Evolutionary conservation across 1,140 invertebrate genomes (phyloP), one percentile per base, ranked within the genome.

Genomic region (Leptopilina boulardi): DNA sequence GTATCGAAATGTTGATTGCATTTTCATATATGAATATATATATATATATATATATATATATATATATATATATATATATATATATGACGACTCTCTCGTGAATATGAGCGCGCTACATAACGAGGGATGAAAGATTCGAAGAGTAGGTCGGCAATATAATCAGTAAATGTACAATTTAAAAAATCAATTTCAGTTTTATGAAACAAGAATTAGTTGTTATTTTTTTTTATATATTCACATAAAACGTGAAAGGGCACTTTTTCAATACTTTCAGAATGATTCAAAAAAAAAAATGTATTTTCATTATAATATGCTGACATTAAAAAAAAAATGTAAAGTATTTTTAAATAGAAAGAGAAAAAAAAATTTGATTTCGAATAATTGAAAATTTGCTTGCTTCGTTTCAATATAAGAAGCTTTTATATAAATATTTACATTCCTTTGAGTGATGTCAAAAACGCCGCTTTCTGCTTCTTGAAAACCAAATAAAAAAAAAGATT

Each of bases 1-100:
- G 59, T 30, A 66, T 15, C 11, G 59, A 66, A 66, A 66, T 13
- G 59, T 66, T 66, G 59, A 66, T 66, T 66, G 23, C 59, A n/a
- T 66, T 66, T 30, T 66, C 26, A 6, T 9, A 38, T 8, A 38
- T 38, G 34, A 34, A n/a, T n/a, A n/a, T n/a, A n/a, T n/a, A n/a
- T n/a, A n/a, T n/a, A n/a, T n/a, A n/a, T n/a, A n/a, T n/a, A n/a
- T n/a, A n/a, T n/a, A n/a, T n/a, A n/a, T n/a, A n/a, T n/a, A n/a
- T n/a, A n/a, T n/a, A n/a, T n/a, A n/a, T n/a, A n/a, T n/a, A n/a
- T n/a, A n/a, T n/a, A n/a, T n/a, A n/a, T n/a, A n/a, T n/a, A n/a
- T n/a, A n/a, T n/a, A n/a, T 26, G 26, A 66, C 59, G 4, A 34
- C 59, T 66, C 59, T 38, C 5, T 38, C 34, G 23, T n/a, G n/a